Conservation (phyloP, 2,888 invertebrate genomes). For the Eupithecia pulchellata region DNA sequence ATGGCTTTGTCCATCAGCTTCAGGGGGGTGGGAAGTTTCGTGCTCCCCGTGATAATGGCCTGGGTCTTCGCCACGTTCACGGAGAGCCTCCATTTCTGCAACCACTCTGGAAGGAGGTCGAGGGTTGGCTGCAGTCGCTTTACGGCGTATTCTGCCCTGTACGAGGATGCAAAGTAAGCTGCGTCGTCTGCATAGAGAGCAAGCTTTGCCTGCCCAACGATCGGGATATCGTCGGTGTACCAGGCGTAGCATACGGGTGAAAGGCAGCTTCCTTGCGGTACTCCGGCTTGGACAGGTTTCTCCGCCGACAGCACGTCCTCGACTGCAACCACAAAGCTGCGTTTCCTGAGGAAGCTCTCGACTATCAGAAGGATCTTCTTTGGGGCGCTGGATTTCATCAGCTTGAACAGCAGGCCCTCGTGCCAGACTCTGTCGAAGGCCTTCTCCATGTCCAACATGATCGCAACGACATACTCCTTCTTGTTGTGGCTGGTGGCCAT, state of each 20-base stretch:
- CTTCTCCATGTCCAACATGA: slow-evolving; percentile 36
- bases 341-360: slow-evolving; percentile 38
- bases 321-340: neutral
- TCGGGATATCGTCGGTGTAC: slow-evolving; percentile 42
- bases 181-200: slow-evolving; percentile 44
- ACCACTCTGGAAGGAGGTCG: slow-evolving; percentile 17
- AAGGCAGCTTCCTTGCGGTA: too few relatives aligned
- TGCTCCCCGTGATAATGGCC: neutral
- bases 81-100: slow-evolving; percentile 16
- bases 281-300: neutral
- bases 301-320: neutral
- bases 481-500: slow-evolving; percentile 39
- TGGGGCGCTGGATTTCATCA: slow-evolving; percentile 31
- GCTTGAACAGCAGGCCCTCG: slow-evolving; percentile 48
- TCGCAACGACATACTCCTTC: slow-evolving; percentile 34
- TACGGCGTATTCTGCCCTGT: slow-evolving; percentile 2
- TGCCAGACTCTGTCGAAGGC: neutral
- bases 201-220: slow-evolving; percentile 19
- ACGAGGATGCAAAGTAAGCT: slow-evolving; percentile 18
- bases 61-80: slow-evolving; percentile 10
- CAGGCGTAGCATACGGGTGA: slow-evolving; percentile 39
- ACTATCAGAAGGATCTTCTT: slow-evolving; percentile 22
- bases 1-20: neutral
- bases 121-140: slow-evolving; percentile 18
- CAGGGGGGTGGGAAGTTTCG: neutral